Percentiles rank a stretch among this genome's conserved stretches.
Conservation (phyloP, 2,113 vertebrate genomes). For the Psittacula cyanocephala region DNA sequence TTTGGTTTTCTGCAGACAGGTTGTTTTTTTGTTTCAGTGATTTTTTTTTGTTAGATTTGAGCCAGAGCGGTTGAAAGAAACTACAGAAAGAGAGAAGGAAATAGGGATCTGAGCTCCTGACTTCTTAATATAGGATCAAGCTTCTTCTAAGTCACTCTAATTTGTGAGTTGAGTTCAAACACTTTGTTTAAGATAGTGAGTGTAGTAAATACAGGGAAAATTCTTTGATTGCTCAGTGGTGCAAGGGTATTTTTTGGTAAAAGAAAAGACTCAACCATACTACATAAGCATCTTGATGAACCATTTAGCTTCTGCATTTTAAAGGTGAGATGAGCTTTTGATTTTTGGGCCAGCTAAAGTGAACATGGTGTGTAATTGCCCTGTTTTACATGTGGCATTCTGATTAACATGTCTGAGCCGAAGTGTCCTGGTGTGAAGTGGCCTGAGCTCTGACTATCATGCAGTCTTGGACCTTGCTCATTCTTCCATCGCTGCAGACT, state of each 20-base stretch:
- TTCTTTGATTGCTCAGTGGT: background rate
- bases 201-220: background rate
- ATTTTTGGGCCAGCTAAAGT: background rate
- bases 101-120: background rate
- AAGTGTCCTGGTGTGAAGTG: background rate
- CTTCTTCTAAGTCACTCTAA: background rate
- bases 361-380: background rate
- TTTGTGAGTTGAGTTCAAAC: background rate
- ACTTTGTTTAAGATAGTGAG: background rate
- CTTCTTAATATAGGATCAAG: background rate
- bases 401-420: background rate
- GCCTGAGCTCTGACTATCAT: background rate
- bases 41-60: background rate
- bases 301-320: background rate
- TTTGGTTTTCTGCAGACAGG: background rate
- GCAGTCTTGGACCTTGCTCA: background rate
- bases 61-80: background rate
- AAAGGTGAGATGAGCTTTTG: background rate
- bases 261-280: background rate
- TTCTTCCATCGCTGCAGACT: background rate
- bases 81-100: background rate
- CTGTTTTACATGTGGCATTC: background rate
- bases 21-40: background rate
- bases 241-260: accelerated
- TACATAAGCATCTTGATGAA: background rate